A percentile compares a stretch with the other conserved stretches of the same genome.
phyloP scores from a whole-genome alignment of 2,113 vertebrate genomes.

The Drymodes brunneopygia region DNA sequence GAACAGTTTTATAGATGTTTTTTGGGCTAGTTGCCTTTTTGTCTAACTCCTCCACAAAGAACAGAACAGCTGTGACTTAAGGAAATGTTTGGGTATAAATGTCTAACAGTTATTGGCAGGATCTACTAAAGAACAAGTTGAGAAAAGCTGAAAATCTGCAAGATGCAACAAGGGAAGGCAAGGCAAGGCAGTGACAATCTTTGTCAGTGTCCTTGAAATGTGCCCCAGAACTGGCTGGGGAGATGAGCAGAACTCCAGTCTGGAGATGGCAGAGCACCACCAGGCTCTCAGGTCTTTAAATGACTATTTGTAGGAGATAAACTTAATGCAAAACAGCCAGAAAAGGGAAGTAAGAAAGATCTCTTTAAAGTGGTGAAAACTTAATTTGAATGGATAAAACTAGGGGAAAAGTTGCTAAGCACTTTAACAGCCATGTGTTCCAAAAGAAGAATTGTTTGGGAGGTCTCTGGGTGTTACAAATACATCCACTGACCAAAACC shows the following conservation, averaged over 20 bases:
- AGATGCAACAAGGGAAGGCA: background rate
- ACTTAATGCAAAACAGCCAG: background rate
- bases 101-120: background rate
- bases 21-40: background rate
- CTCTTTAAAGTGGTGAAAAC: background rate
- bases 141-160: background rate
- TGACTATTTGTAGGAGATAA: background rate
- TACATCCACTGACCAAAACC: background rate
- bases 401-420: background rate
- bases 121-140: background rate
- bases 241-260: background rate
- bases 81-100: background rate
- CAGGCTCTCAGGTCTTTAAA: background rate
- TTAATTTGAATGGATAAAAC: background rate
- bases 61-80: background rate
- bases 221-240: background rate
- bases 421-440: background rate
- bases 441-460: background rate
- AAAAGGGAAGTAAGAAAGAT: background rate
- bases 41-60: background rate
- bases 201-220: background rate
- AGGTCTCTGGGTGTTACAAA: background rate
- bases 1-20: background rate
- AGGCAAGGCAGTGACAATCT: fast-evolving
- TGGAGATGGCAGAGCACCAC: background rate